Percentiles rank a stretch among this genome's conserved stretches.
Evolutionary conservation across 64 coral and sea anemone genomes (phyloP).

Genomic region (Trachythela sp.): DNA sequence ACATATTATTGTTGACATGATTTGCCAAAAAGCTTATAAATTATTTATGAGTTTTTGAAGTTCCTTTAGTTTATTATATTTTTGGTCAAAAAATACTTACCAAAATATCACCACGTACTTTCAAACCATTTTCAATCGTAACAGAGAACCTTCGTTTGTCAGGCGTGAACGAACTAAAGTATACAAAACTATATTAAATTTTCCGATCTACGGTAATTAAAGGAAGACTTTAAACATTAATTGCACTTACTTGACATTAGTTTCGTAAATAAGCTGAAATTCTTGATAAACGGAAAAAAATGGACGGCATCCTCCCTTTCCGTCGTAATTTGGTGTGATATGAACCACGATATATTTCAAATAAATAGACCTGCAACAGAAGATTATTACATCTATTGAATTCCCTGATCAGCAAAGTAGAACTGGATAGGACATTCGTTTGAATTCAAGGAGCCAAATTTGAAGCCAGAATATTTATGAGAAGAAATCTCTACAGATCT

Average conservation of each 20-base stretch:
- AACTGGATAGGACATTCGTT: no score
- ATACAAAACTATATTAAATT: background rate
- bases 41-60: no score
- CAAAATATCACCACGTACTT: constrained; percentile 75
- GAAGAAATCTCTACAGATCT: no score
- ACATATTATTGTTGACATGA: no score
- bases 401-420: no score
- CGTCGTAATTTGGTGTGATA: constrained; percentile 86
- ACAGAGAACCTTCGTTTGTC: constrained; percentile 86
- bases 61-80: no score
- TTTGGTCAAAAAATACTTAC: constrained; percentile 40
- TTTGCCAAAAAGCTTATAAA: no score
- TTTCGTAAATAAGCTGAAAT: constrained; percentile 79
- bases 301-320: constrained; percentile 83
- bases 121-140: constrained; percentile 74
- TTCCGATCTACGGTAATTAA: background rate
- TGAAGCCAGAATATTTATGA: no score
- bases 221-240: background rate
- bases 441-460: no score
- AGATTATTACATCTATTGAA: background rate
- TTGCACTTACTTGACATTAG: constrained; percentile 86
- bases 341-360: constrained; percentile 88
- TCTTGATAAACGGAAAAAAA: constrained; percentile 75
- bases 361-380: constrained; percentile 64
- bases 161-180: constrained; percentile 59